phyloP scores from a whole-genome alignment of 2,888 invertebrate genomes.

The Tortricodes alternella region DNA sequence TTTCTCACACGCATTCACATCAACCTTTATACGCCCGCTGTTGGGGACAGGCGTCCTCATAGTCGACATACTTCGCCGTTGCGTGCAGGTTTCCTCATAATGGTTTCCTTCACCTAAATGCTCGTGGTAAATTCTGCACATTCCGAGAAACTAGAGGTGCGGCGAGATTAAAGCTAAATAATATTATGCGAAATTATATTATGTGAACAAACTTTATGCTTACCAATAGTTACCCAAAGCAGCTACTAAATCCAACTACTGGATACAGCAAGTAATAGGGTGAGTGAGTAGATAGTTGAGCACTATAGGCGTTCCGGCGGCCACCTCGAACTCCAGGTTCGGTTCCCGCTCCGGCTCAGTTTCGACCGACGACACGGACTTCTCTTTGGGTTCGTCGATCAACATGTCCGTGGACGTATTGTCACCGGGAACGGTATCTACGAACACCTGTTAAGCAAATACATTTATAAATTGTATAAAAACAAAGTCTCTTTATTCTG shows the following conservation, averaged over 20 bases:
- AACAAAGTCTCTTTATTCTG: neutral
- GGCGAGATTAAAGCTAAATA: too few relatives aligned
- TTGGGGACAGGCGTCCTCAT: too few relatives aligned
- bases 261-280: constrained; percentile 68
- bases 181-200: too few relatives aligned
- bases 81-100: too few relatives aligned
- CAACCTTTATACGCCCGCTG: too few relatives aligned
- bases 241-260: constrained; percentile 45
- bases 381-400: constrained; percentile 51
- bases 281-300: constrained; percentile 71
- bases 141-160: too few relatives aligned
- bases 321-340: constrained; percentile 65
- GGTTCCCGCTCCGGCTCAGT: constrained; percentile 46
- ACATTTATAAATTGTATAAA: neutral
- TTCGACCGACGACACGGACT: constrained; percentile 56
- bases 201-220: too few relatives aligned
- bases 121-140: too few relatives aligned
- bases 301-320: constrained; percentile 71
- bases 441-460: constrained; percentile 60
- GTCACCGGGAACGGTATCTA: constrained; percentile 58
- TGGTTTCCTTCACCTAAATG: too few relatives aligned
- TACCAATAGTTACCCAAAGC: too few relatives aligned
- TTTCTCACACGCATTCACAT: too few relatives aligned
- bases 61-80: too few relatives aligned
- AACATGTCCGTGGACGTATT: constrained; percentile 67